A percentile compares a stretch with the other conserved stretches of the same genome.
These are phyloP conservation scores for Lepisosteus osseus DNA, from an alignment of 2,113 vertebrate genomes.

Conservation along the genomic window DNA sequence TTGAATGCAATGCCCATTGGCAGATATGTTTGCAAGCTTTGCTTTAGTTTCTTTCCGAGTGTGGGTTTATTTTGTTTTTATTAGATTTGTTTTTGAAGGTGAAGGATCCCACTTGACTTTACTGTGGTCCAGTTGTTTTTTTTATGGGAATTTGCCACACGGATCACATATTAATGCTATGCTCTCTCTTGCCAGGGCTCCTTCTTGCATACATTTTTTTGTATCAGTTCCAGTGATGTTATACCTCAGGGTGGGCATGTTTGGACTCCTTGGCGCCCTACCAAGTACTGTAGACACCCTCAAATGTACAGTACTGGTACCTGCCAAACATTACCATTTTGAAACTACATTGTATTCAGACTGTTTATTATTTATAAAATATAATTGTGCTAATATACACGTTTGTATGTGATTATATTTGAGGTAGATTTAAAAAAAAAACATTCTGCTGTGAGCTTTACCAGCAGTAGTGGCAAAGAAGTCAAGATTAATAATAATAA, in stretches of 20 bases:
- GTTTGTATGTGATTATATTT: no score
- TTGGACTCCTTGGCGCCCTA: conserved; percentile 45
- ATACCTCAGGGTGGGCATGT: conserved; percentile 38
- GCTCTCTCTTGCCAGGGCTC: conserved; percentile 9
- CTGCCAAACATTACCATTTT: conserved; percentile 29
- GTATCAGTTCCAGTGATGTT: conserved; percentile 32
- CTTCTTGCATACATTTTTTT: conserved; percentile 37
- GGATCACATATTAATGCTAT: conserved; percentile 32
- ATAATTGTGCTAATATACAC: no score
- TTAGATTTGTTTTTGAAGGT: no score
- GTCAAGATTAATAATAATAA: conserved; percentile 72
- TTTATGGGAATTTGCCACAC: conserved; percentile 54
- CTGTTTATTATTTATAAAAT: no score
- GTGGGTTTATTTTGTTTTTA: no score
- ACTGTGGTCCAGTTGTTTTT: conserved; percentile 34
- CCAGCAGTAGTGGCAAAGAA: conserved; percentile 67
- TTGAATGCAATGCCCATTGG: no score
- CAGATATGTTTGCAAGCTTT: no score
- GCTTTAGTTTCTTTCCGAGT: no score
- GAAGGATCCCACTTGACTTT: conserved; percentile 23
- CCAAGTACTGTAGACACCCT: conserved; percentile 41
- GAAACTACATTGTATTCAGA: conserved; percentile 5
- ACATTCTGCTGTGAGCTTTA: conserved; percentile 25
- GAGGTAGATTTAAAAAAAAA: no score
- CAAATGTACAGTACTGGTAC: not conserved